Conservation (phyloP, 2,888 invertebrate species). For the Phasia obesa region DNA sequence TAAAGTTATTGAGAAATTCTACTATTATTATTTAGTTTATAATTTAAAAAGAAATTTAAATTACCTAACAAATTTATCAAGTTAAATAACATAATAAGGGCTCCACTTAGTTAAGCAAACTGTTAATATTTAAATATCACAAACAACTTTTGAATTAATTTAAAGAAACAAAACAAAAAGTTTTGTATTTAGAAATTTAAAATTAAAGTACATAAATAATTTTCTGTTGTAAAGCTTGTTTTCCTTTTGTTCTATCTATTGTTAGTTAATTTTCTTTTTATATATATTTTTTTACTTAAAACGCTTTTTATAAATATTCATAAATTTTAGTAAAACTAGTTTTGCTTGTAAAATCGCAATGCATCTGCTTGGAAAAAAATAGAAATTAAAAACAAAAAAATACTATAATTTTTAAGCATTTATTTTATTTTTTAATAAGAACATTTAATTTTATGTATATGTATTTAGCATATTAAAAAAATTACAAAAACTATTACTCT, state of each 20-base stretch:
- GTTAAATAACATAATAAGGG: constrained; percentile 41
- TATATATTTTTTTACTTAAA: constrained; percentile 25
- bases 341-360: constrained; percentile 61
- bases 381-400: constrained; percentile 51
- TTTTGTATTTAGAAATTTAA: constrained; percentile 19
- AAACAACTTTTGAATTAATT: constrained; percentile 17
- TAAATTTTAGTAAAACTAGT: constrained; percentile 27
- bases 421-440: constrained; percentile 53
- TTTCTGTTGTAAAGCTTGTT: constrained; percentile 42
- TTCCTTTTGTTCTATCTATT: constrained; percentile 17
- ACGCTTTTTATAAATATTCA: constrained; percentile 18
- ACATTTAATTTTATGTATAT: constrained; percentile 53
- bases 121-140: constrained; percentile 52
- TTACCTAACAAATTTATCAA: constrained; percentile 9
- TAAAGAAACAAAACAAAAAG: constrained; percentile 1
- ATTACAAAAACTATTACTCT: constrained; percentile 5
- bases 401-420: constrained; percentile 68
- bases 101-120: constrained; percentile 35
- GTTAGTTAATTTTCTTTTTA: constrained; percentile 33
- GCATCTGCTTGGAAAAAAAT: constrained; percentile 47
- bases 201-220: constrained; percentile 30
- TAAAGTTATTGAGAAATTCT: constrained; percentile 8
- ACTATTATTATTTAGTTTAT: constrained; percentile 55
- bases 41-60: constrained; percentile 22
- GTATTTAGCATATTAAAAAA: constrained; percentile 38